phyloP scores from a whole-genome alignment of 2,113 vertebrate species.

The Stegostoma tigrinum region DNA sequence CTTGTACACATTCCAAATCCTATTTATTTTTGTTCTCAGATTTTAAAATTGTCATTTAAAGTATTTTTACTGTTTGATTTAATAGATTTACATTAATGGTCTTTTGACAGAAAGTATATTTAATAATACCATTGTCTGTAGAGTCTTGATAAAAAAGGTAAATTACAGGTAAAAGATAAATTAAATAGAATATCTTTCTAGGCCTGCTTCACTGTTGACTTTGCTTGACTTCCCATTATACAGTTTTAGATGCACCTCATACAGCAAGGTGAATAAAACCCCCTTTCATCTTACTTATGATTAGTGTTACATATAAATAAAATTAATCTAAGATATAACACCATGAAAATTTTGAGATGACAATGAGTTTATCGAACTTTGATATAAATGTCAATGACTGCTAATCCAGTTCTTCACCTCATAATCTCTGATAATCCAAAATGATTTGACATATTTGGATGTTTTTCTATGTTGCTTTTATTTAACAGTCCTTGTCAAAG shows the following conservation, averaged over 20 bases:
- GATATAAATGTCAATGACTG: not conserved
- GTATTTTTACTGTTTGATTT: not conserved
- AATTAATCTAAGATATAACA: not conserved
- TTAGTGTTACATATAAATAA: not conserved
- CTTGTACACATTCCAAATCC: not conserved
- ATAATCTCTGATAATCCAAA: slow-evolving; percentile 7
- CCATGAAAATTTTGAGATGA: not conserved
- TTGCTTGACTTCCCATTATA: not conserved
- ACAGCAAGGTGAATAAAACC: not conserved
- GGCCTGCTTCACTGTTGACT: not conserved
- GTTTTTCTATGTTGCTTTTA: not conserved
- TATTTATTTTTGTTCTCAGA: not conserved
- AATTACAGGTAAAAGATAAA: not conserved
- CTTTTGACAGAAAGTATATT: not conserved
- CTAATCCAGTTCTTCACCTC: slow-evolving; percentile 16
- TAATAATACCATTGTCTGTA: not conserved
- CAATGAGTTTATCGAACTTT: not conserved
- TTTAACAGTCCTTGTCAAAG: not conserved
- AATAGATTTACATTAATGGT: not conserved
- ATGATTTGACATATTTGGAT: not conserved
- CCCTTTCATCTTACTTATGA: not conserved
- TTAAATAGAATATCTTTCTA: not conserved
- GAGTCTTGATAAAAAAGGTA: not conserved
- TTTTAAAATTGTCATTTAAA: not conserved
- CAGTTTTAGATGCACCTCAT: not conserved